These are phyloP conservation scores for Andrena camellia DNA, from an alignment of 2,888 invertebrate genomes.

Conservation along the genomic window DNA sequence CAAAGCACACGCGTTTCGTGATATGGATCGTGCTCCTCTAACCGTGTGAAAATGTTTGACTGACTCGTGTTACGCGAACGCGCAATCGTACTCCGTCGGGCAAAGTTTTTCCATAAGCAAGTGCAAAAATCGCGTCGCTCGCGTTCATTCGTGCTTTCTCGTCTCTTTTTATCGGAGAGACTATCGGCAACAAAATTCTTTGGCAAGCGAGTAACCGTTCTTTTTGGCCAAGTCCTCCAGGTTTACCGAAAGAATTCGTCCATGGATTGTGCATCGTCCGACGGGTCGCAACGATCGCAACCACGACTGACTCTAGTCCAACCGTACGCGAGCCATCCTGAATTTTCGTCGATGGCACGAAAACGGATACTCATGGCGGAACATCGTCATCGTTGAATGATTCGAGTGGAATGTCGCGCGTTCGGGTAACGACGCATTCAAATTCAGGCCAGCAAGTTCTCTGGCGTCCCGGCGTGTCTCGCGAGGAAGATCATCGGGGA, in stretches of 20 bases:
- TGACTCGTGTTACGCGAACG: conserved; percentile 44
- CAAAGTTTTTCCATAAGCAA: conserved; percentile 10
- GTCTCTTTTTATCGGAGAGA: neutral
- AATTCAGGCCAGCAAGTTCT: conserved; percentile 21
- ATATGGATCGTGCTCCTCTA: conserved; percentile 64
- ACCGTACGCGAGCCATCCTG: conserved; percentile 29
- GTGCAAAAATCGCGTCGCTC: conserved; percentile 12
- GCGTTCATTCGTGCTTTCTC: conserved; percentile 4
- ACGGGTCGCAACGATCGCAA: conserved; percentile 32
- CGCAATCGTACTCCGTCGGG: conserved; percentile 25
- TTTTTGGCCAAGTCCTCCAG: conserved; percentile 5
- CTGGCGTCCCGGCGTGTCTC: conserved; percentile 37
- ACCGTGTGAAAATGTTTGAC: conserved; percentile 38
- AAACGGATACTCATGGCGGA: conserved; percentile 24
- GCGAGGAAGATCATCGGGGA: conserved; percentile 22
- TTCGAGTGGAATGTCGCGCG: conserved; percentile 46
- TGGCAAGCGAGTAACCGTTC: neutral
- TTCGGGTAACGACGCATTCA: conserved; percentile 39
- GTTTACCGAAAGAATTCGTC: conserved; percentile 51
- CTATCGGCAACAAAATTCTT: conserved; percentile 2
- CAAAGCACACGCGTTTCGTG: conserved; percentile 66
- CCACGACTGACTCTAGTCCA: conserved; percentile 67
- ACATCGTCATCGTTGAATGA: conserved; percentile 24
- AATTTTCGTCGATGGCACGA: conserved; percentile 20
- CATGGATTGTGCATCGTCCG: conserved; percentile 25